Conservation (phyloP, 2,113 vertebrate genomes). For the Gallinago media region DNA sequence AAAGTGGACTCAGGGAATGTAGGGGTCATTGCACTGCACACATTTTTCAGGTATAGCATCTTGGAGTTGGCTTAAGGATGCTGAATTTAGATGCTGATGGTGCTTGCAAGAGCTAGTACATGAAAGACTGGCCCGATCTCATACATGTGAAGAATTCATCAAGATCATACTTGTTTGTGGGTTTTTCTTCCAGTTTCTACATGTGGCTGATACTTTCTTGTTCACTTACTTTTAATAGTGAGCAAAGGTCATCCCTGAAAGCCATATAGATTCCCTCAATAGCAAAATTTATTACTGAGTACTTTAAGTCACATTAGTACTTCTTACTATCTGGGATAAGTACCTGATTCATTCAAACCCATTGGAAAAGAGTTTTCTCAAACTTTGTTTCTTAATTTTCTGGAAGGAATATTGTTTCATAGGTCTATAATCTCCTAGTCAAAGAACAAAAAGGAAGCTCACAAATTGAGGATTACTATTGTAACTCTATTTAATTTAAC, state of each 20-base stretch:
- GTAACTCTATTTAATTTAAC: not conserved
- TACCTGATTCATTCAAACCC: not conserved
- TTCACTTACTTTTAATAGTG: not conserved
- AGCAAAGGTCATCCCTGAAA: not conserved
- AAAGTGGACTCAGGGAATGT: not conserved
- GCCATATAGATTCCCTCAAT: not conserved
- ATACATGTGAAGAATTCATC: not conserved
- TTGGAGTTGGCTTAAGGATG: not conserved
- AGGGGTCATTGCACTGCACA: fast-evolving
- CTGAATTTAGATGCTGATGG: not conserved
- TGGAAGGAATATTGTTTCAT: not conserved
- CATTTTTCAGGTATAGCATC: not conserved
- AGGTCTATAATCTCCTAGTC: not conserved
- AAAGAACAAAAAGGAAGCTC: not conserved
- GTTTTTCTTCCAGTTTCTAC: not conserved
- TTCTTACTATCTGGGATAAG: not conserved
- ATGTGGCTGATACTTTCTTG: not conserved
- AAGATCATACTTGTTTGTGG: not conserved
- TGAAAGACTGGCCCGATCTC: not conserved
- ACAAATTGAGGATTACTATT: not conserved
- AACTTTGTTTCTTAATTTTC: not conserved
- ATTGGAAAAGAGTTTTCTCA: not conserved
- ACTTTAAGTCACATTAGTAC: not conserved
- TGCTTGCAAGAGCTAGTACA: not conserved
- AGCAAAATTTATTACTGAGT: not conserved